These are phyloP conservation scores for Psilopogon haemacephalus DNA, from an alignment of 2,113 vertebrate species.

Conservation along the genomic window DNA sequence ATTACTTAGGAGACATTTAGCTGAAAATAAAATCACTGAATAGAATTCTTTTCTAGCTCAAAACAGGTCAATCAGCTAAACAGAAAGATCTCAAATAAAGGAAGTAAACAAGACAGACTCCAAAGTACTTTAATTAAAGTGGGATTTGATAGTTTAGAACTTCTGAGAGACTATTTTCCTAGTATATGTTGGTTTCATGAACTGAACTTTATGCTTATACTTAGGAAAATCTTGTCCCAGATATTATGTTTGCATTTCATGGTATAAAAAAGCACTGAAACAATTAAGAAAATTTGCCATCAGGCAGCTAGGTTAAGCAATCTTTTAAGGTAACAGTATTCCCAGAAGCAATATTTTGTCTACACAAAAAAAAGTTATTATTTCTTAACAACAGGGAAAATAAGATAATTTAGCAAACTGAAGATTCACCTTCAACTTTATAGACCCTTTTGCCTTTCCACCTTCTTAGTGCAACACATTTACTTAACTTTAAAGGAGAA, in stretches of 20 bases:
- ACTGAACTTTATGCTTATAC: not conserved
- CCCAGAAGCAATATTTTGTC: not conserved
- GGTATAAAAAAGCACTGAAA: not conserved
- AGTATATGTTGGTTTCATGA: not conserved
- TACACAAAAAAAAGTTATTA: not conserved
- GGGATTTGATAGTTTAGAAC: not conserved
- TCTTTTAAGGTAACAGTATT: not conserved
- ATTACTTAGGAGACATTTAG: too few species aligned
- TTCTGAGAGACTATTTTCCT: not conserved
- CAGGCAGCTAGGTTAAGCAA: not conserved
- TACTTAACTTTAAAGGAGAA: not conserved
- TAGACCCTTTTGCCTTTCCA: not conserved
- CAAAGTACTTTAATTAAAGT: not conserved
- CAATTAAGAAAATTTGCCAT: not conserved
- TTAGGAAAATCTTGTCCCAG: not conserved
- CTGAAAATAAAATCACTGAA: too few species aligned
- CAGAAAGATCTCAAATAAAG: not conserved
- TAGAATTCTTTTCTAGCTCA: too few species aligned
- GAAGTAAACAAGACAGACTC: not conserved
- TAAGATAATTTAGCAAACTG: not conserved
- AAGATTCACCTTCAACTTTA: not conserved
- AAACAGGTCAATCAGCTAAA: not conserved
- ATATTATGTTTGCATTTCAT: slow-evolving; percentile 19
- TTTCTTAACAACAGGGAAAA: not conserved
- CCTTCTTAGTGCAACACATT: not conserved